Percentiles rank a stretch among this genome's conserved stretches.
phyloP scores from a whole-genome alignment of 2,113 vertebrate genomes.

The Pontoporia blainvillei region DNA sequence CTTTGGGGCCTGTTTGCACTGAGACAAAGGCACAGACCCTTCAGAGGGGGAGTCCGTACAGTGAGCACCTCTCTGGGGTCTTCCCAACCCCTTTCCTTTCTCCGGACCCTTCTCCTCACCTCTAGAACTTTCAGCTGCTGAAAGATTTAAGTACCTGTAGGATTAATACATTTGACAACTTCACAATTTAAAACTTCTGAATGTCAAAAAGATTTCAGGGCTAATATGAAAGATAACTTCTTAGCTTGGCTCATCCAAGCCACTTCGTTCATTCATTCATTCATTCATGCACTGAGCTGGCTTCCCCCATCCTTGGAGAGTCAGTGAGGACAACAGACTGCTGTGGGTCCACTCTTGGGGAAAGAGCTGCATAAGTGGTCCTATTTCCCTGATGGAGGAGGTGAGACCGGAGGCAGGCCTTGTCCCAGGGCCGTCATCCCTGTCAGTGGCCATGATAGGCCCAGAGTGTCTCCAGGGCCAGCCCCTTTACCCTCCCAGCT shows the following conservation, averaged over 20 bases:
- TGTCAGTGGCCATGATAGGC: neutral
- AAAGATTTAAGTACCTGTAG: neutral
- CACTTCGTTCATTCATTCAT: neutral
- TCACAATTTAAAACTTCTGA: neutral
- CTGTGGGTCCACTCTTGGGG: neutral
- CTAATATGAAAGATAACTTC: neutral
- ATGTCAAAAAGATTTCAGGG: neutral
- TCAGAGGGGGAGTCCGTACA: rapidly evolving
- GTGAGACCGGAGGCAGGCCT: neutral
- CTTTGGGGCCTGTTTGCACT: rapidly evolving
- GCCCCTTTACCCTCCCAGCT: neutral
- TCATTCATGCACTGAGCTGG: neutral
- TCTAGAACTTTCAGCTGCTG: neutral
- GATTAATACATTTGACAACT: neutral
- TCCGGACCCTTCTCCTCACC: neutral
- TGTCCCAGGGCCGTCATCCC: neutral
- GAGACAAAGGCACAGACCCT: neutral
- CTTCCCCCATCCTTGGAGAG: neutral
- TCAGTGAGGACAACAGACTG: neutral
- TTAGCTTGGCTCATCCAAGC: neutral
- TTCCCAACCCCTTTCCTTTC: neutral
- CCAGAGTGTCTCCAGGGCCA: neutral
- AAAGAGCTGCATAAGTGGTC: neutral
- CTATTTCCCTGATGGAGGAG: neutral
- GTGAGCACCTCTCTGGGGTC: neutral